Conservation (phyloP, 2,797 vertebrate species). For the Chromis chromis region DNA sequence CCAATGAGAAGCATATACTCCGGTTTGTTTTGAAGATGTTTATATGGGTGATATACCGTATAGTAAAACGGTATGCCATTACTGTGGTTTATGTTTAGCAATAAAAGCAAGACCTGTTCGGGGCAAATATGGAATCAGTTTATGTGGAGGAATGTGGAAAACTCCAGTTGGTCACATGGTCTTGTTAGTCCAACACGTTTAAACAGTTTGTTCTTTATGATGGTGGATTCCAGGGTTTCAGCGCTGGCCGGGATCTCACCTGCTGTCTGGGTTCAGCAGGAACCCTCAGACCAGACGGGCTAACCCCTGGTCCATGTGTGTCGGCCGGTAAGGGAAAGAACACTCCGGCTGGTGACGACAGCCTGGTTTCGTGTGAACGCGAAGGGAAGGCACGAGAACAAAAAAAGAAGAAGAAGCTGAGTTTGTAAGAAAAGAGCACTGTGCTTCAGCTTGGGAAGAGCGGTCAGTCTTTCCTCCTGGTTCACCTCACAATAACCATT, state of each 20-base stretch:
- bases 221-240: conserved; percentile 69
- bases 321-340: conserved; percentile 25
- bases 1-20: conserved; percentile 49
- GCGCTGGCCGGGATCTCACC: conserved; percentile 62
- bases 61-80: conserved; percentile 43
- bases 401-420: conserved; percentile 18
- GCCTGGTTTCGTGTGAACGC: conserved; percentile 53
- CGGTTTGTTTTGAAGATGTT: conserved; percentile 60
- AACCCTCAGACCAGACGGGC: conserved; percentile 51
- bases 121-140: conserved; percentile 67
- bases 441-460: conserved; percentile 51
- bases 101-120: conserved; percentile 60
- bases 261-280: conserved; percentile 52
- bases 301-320: conserved; percentile 32
- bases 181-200: conserved; percentile 62
- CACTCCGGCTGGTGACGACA: conserved; percentile 49
- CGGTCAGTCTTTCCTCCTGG: conserved; percentile 55
- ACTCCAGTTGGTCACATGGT: conserved; percentile 59
- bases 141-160: conserved; percentile 69
- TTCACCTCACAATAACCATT: conserved; percentile 63
- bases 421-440: conserved; percentile 51
- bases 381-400: background rate
- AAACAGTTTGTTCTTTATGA: conserved; percentile 71
- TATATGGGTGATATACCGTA: conserved; percentile 57
- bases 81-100: conserved; percentile 60